Base-by-base conservation (phyloP, 35 echinoderm and acorn worm genomes). In the Ophiothrix spiculata region DNA sequence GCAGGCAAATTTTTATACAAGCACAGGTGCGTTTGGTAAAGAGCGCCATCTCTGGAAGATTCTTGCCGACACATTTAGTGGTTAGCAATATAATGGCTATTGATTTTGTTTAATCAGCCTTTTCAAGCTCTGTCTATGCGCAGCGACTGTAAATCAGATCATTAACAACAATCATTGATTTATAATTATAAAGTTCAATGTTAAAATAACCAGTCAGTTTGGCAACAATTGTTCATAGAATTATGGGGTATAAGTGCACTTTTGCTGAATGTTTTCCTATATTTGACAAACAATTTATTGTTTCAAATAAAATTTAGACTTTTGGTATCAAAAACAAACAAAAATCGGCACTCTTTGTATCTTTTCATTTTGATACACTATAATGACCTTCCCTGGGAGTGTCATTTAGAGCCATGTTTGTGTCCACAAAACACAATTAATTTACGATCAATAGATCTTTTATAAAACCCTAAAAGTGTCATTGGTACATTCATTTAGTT, bases 111-210 rank as follows among this genome's bases (percentile, higher is more conserved):
- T n/a, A 15, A 69, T 69, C 29, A 4, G 23, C 60, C 29, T 25
- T n/a, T 69, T 69, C 23, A 25, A 69, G 23, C 29, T 12, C 23
- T 15, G 60, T 69, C 29, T 69, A 25, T 69, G 16, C 17, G 23
- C 6, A 6, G 25, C 17, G 25, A n/a, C 23, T n/a, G n/a, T n/a
- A n/a, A n/a, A 69, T 69, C 60, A 69, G 60, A 69, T 69, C 60
- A 69, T 69, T 69, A n/a, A n/a, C n/a, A 69, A 69, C 23, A 25
- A 69, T 69, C 25, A 69, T 69, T 69, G 60, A 69, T 69, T 69
- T 15, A 12, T 28, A 69, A 69, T 69, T 10, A 69, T 28, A 15
- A n/a, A 69, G 60, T 69, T 69, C 60, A 69, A 69, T 69, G 60
- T 10, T 69, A 69, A n/a, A 28, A 69, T 25, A 69, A 25, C 60